These are phyloP conservation scores for Sebastes elongatus DNA, from an alignment of 2,797 vertebrate genomes.

Conservation along the genomic window DNA sequence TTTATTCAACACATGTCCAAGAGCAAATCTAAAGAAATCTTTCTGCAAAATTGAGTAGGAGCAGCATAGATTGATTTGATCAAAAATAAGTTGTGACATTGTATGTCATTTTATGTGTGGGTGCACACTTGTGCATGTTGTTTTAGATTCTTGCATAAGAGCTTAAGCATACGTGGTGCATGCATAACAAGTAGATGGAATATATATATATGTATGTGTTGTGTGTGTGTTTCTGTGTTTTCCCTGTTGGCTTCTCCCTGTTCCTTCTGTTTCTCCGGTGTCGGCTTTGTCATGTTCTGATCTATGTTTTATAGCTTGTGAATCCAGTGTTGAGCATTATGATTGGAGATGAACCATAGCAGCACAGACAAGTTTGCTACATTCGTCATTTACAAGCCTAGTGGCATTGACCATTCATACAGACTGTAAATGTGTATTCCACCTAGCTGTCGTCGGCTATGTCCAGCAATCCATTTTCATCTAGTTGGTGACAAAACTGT, in stretches of 20 bases:
- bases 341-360: not conserved
- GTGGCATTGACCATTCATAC: not conserved
- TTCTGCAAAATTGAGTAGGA: not conserved
- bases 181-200: not conserved
- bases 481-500: not conserved
- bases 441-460: not conserved
- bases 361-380: not conserved
- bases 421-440: not conserved
- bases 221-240: constrained; percentile 4
- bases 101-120: not conserved
- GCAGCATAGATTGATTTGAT: not conserved
- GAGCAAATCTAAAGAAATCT: not conserved
- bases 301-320: constrained; percentile 24
- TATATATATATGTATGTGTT: not conserved
- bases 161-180: not conserved
- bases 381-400: not conserved
- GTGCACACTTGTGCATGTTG: not conserved
- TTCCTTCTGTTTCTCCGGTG: constrained; percentile 3
- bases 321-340: not conserved
- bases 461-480: not conserved
- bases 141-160: not conserved
- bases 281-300: not conserved
- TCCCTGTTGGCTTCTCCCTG: not conserved
- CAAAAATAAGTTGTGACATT: not conserved
- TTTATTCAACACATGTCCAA: not conserved